Evolutionary conservation across 2,113 vertebrate genomes (phyloP), one percentile per base, ranked within the genome.

Genomic region (Pangasianodon hypophthalmus): DNA sequence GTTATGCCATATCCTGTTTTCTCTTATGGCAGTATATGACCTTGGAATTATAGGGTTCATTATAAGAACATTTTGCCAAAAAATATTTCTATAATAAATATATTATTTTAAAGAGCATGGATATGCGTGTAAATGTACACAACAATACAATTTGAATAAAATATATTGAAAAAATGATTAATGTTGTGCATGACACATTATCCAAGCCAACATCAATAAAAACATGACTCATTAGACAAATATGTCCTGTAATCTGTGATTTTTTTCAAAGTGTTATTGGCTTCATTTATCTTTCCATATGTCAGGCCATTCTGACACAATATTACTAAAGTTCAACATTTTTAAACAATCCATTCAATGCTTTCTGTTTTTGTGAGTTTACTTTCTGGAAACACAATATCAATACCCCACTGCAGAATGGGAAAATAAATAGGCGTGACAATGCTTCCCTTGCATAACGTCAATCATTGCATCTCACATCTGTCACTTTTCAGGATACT

Each of bases 321-420:
- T 88, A 88, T 88, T 46, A 91, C 32, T 86, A 64, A 90, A 44
- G 88, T 85, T 44, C 37, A 21, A 69, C 71, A 89, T 73, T 77
- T 88, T 77, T 84, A 50, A 89, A 88, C 29, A 75, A 75, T 52
- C 71, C 50, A 81, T 52, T 90, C 56, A 67, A 84, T 87, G 85
- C 46, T 84, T 91, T 73, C 77, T 71, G 48, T 85, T 69, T 88
- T 87, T 82, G 46, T 69, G 75, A 81, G 89, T 84, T 88, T 54
- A 88, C 79, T 83, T 85, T 89, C 82, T 90, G 8, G 21, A 19
- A 6, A 80, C 58, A 82, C 82, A 16, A 48, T 86, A 90, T 90
- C 87, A 84, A 88, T 88, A 84, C 56, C 56, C 56, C 67, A n/a
- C 67, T 88, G 89, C 62, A 62, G 83, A 83, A 64, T 56, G 77